These are phyloP conservation scores for Pontoporia blainvillei DNA, from an alignment of 2,113 vertebrate species.

Conservation along the genomic window DNA sequence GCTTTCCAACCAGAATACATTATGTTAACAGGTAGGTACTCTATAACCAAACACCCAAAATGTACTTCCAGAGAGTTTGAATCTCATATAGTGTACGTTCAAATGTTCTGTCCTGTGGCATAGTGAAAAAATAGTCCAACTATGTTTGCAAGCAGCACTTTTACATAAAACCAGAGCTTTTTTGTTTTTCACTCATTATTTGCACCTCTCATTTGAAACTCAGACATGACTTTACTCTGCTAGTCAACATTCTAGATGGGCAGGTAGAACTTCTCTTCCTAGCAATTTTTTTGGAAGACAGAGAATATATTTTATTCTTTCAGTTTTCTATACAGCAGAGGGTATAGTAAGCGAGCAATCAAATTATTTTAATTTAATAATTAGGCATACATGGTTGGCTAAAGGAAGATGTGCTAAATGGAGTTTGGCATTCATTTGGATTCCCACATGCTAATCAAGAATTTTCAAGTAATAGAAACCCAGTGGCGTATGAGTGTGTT, in stretches of 20 bases:
- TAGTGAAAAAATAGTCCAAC: neutral
- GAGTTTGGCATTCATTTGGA: neutral
- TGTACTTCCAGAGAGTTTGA: neutral
- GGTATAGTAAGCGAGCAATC: neutral
- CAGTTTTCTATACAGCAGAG: neutral
- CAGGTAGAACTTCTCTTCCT: neutral
- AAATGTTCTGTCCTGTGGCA: neutral
- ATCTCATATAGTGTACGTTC: neutral
- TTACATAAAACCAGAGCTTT: neutral
- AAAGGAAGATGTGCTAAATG: neutral
- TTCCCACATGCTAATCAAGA: neutral
- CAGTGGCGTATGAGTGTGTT: neutral
- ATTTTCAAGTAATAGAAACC: neutral
- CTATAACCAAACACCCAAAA: neutral
- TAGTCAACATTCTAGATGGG: neutral
- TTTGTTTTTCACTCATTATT: neutral
- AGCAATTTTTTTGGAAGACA: neutral
- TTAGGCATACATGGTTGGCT: neutral
- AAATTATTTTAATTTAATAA: slow-evolving; percentile 2
- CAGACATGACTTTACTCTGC: neutral
- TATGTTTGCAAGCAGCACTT: neutral
- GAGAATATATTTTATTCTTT: neutral
- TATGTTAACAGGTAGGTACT: neutral
- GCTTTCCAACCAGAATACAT: neutral
- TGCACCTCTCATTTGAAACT: neutral